Evolutionary conservation across 2,113 vertebrate genomes (phyloP), one percentile per base, ranked within the genome.

Genomic region (Prinia subflava): DNA sequence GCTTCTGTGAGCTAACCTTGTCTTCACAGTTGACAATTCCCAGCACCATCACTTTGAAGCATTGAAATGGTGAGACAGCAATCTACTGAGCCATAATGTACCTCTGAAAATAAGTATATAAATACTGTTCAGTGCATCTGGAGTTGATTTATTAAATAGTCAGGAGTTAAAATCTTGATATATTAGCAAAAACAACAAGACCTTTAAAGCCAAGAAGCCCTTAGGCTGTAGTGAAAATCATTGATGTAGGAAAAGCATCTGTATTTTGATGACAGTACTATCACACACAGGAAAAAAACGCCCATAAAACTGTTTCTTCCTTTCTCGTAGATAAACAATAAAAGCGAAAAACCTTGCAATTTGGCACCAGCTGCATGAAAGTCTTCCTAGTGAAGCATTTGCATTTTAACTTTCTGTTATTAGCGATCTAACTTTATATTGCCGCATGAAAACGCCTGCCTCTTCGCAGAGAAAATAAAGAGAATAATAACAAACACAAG

Each of bases 11-110:
- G 76, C 83, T 86, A 91, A 70, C 81, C 87, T 82, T 53, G 25
- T 56, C 87, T 87, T 73, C 89, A 91, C 84, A 91, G 67, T 82
- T 91, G 92, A 71, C 75, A 92, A 56, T 68, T 87, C 35, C 55
- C 70, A 75, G 13, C 74, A 79, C 46, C 31, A 23, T 64, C 1
- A 1, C 76, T 97, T 82, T 78, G 74, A 95, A 93, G 79, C 50
- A 15, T 0, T 65, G 87, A 68, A 81, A 84, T 47, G 21, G 62
- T 64, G 75, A 89, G 81, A 59, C 2, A 4, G 57, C 74, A 89
- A 57, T 87, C 68, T 55, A 70, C 33, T 46, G 35, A 78, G 73
- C 57, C 53, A 42, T 39, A 81, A 78, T 5, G 4, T 28, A 67
- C 13, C 20, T 63, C 70, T 80, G 68, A 73, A 91, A 74, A 85